Evolutionary conservation across 1,140 invertebrate species (phyloP).

Genomic region (Mylabris phalerata): DNA sequence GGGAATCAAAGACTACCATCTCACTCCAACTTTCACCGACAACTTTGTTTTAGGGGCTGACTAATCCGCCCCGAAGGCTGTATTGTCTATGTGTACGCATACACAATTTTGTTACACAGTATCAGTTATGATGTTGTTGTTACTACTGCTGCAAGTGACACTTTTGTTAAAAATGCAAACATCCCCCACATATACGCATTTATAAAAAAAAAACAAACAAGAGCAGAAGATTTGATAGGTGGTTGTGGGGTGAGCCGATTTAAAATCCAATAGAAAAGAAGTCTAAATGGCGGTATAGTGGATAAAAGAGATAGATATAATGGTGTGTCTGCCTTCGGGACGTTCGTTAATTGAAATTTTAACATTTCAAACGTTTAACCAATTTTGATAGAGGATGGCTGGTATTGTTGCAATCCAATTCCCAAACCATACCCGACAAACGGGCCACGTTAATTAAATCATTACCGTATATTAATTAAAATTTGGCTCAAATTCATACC

Average conservation of each 20-base stretch:
- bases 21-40: neutral
- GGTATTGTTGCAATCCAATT: slow-evolving; percentile 25
- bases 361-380: slow-evolving; percentile 22
- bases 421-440: slow-evolving; percentile 20
- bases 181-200: neutral
- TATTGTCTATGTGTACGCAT: neutral
- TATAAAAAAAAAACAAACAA: too few species aligned
- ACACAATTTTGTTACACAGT: slow-evolving; percentile 17
- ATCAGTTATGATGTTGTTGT: slow-evolving; percentile 23
- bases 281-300: neutral
- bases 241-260: neutral
- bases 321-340: slow-evolving; percentile 15
- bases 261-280: neutral
- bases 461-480: slow-evolving; percentile 39
- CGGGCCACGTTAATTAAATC: slow-evolving; percentile 36
- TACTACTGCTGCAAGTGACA: slow-evolving; percentile 35
- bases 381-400: slow-evolving; percentile 13
- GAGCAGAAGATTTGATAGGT: too few species aligned
- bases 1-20: slow-evolving; percentile 7
- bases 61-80: slow-evolving; percentile 9
- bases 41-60: slow-evolving; percentile 9
- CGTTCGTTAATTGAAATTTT: slow-evolving; percentile 36
- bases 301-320: neutral
- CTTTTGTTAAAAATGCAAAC: slow-evolving; percentile 39
- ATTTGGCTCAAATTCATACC: slow-evolving; percentile 19